phyloP scores from a whole-genome alignment of 2,888 invertebrate genomes.

The Tinea semifulvella region DNA sequence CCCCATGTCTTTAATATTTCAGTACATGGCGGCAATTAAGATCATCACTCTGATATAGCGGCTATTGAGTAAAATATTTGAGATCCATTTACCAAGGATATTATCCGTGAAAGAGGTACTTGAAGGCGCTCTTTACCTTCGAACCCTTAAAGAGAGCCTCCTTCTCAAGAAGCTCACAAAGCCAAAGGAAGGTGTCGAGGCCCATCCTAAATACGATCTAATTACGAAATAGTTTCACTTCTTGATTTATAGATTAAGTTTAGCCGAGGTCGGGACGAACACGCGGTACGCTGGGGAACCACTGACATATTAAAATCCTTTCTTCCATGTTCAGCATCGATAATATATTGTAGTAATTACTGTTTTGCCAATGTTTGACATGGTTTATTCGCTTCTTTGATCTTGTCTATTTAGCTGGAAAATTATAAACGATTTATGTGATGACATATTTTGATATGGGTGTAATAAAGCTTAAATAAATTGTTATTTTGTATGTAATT shows the following conservation, averaged over 20 bases:
- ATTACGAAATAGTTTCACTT: slow-evolving; percentile 68
- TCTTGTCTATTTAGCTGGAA: neutral
- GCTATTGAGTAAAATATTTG: slow-evolving; percentile 56
- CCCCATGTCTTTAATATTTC: slow-evolving; percentile 16
- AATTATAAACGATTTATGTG: too few species aligned
- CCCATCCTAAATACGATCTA: slow-evolving; percentile 65
- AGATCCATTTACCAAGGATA: slow-evolving; percentile 61
- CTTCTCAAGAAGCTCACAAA: slow-evolving; percentile 44
- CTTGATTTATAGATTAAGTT: slow-evolving; percentile 69
- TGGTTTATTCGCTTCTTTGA: neutral
- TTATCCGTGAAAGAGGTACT: slow-evolving; percentile 65
- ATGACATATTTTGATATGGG: too few species aligned
- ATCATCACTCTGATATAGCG: slow-evolving; percentile 27
- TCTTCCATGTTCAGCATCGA: slow-evolving; percentile 26
- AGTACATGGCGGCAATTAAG: neutral
- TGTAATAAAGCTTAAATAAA: too few species aligned
- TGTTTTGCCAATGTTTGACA: neutral
- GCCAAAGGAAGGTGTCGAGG: slow-evolving; percentile 52
- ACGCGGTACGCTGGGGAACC: slow-evolving; percentile 42
- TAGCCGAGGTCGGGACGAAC: slow-evolving; percentile 40
- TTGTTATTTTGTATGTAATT: too few species aligned
- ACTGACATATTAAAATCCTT: slow-evolving; percentile 51
- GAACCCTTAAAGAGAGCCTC: slow-evolving; percentile 53
- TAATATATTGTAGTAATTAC: slow-evolving; percentile 19
- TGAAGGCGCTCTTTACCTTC: slow-evolving; percentile 54